Evolutionary conservation across 2,113 vertebrate species (phyloP).

Genomic region (Antechinus stuartii): DNA sequence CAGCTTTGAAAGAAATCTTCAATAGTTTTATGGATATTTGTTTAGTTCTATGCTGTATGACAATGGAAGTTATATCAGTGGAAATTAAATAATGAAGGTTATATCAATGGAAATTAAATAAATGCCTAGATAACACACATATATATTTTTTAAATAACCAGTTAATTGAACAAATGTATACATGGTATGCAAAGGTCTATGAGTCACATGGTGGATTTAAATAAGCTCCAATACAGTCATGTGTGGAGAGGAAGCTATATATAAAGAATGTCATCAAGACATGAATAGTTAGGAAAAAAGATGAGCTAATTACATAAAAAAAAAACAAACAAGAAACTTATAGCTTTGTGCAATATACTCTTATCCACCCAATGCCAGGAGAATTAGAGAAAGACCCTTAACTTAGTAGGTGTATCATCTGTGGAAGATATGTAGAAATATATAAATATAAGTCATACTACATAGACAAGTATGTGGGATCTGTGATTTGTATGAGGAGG

Average conservation of each 20-base stretch:
- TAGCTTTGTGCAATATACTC: background rate
- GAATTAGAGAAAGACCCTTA: background rate
- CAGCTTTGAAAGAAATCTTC: background rate
- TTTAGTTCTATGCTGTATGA: background rate
- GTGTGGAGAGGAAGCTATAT: background rate
- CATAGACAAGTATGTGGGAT: background rate
- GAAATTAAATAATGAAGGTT: background rate
- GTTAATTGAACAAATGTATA: too few species aligned
- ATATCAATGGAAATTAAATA: background rate
- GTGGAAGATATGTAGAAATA: background rate
- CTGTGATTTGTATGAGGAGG: background rate
- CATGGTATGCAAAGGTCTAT: background rate
- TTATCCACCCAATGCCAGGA: background rate
- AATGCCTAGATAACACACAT: background rate
- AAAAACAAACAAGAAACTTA: background rate
- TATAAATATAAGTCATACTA: background rate
- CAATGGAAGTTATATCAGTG: background rate
- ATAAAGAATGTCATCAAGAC: background rate
- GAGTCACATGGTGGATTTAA: background rate
- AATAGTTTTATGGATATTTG: background rate
- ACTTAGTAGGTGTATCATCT: background rate
- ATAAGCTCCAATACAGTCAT: background rate
- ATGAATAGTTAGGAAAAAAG: background rate
- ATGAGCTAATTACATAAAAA: background rate
- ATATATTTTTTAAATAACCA: background rate